These are phyloP conservation scores for Crax fasciolata DNA, from an alignment of 2,797 vertebrate species.

Conservation along the genomic window DNA sequence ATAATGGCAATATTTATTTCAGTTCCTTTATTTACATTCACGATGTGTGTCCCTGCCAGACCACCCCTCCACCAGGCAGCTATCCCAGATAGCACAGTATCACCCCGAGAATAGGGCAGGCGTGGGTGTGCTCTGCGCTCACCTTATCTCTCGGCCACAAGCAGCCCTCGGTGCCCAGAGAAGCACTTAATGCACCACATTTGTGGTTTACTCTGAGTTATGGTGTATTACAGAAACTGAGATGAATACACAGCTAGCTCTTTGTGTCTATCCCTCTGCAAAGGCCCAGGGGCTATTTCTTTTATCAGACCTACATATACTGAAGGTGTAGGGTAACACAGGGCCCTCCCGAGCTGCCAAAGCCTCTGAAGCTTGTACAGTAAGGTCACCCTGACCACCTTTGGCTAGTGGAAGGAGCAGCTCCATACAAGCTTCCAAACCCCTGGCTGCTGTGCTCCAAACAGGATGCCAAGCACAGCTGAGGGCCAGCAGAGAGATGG, in stretches of 20 bases:
- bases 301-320: not conserved
- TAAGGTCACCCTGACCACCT: not conserved
- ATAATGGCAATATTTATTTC: conserved; percentile 6
- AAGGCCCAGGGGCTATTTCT: not conserved
- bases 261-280: not conserved
- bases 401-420: not conserved
- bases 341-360: not conserved
- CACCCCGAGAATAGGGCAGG: conserved; percentile 41
- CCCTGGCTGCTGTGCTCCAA: not conserved
- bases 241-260: not conserved
- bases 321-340: not conserved
- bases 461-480: not conserved
- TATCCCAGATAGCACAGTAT: conserved; percentile 68
- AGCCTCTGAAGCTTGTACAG: not conserved
- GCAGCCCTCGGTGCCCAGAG: not conserved
- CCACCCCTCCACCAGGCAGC: conserved; percentile 53
- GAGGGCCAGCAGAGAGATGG: not conserved
- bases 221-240: not conserved
- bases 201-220: not conserved
- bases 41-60: not conserved
- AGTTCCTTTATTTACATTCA: not conserved
- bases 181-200: not conserved
- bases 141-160: conserved; percentile 67
- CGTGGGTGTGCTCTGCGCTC: conserved; percentile 54
- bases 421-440: not conserved